Base-by-base conservation (phyloP, 2,797 vertebrate species). In the Molossus alvarezi region DNA sequence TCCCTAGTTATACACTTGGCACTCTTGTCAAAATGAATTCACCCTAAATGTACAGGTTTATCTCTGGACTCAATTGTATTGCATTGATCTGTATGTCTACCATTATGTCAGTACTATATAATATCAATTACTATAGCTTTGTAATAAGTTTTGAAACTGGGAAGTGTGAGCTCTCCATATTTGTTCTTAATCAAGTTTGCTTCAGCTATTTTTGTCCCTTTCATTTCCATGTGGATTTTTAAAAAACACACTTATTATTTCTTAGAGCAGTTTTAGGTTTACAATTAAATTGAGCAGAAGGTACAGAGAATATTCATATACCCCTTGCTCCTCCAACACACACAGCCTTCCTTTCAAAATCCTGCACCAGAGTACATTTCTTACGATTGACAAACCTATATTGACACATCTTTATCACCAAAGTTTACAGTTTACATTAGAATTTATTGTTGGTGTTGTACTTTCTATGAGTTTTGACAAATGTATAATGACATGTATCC, bases 11-110 rank as follows among this genome's bases (percentile, higher is more conserved):
- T 76, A 71, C 60, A 62, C 21, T 76, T 69, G 45, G 53, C 18
- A 53, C 41, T 20, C 55, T 69, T 88, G 48, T 75, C 51, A 88
- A 88, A 77, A 77, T 27, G 48, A 53, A 88, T 77, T 73, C 33
- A 71, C 12, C 33, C 65, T 82, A 41, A 80, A 72, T 51, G 18
- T n/a, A 15, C 41, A 62, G 9, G 20, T 37, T 41, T 82, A 69
- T 76, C 83, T 69, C 29, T 83, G n/a, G 33, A 75, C 51, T 94
- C 27, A 82, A 33, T 77, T 92, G 48, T 67, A 92, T 85, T 58
- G 21, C 5, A 86, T 51, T 92, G 10, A 69, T 67, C 11, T 67
- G 69, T 58, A 48, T 69, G 11, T 86, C 51, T 92, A 12, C 29
- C 12, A 79, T 51, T 77, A 77, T 79, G 12, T 71, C 12, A 29